Evolutionary conservation across 2,888 invertebrate genomes (phyloP).

Genomic region (Candidula unifasciata): DNA sequence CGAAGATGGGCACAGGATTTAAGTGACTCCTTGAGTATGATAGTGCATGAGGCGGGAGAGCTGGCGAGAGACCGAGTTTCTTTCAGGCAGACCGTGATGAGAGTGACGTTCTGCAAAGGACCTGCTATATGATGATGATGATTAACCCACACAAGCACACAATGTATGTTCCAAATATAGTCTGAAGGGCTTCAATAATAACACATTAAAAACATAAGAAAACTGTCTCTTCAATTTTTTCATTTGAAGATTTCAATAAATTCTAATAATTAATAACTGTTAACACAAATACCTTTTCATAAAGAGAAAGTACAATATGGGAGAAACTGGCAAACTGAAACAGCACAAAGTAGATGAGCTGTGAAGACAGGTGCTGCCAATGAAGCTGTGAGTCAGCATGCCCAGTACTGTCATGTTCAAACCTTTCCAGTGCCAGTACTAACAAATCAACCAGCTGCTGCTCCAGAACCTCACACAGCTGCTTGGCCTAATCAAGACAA

Average conservation of each 20-base stretch:
- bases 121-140: too few species aligned
- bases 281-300: constrained; percentile 84
- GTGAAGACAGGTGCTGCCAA: constrained; percentile 95
- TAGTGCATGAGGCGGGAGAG: too few species aligned
- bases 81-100: too few species aligned
- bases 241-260: neutral
- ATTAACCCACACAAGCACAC: too few species aligned
- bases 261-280: neutral
- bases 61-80: too few species aligned
- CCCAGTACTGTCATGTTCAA: constrained; percentile 81
- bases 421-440: constrained; percentile 93
- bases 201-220: too few species aligned
- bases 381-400: constrained; percentile 64
- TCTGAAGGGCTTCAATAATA: too few species aligned
- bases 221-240: too few species aligned
- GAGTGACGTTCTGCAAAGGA: too few species aligned
- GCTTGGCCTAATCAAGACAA: constrained; percentile 83
- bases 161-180: too few species aligned
- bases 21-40: too few species aligned
- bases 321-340: constrained; percentile 96
- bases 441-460: constrained; percentile 94
- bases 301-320: constrained; percentile 91
- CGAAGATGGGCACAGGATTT: too few species aligned
- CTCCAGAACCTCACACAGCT: constrained; percentile 91
- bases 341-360: constrained; percentile 94